Base-by-base conservation (phyloP, 2,797 vertebrate species). In the Cyclopterus lumpus region DNA sequence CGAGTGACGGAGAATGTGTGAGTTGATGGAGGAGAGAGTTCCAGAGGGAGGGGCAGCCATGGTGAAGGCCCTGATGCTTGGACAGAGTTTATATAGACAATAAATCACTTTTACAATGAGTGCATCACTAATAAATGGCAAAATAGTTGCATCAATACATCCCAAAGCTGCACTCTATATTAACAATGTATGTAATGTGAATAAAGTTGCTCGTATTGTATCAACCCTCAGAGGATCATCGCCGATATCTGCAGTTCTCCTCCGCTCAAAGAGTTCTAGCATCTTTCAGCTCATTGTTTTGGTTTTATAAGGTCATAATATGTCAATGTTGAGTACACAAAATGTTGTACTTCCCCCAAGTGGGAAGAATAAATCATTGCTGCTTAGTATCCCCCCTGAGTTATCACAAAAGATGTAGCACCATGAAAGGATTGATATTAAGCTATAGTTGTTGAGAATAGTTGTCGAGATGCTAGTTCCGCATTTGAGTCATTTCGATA, bases 391-490 rank as follows among this genome's bases (percentile, higher is more conserved):
- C 18, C 14, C 42, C 42, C 15, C 18, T 16, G 5, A 20, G 18
- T 49, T 49, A 49, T 49, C 9, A n/a, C 46, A 49, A n/a, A 49
- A 49, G 8, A 18, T n/a, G 46, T 4, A 49, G 48, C 20, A n/a
- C 46, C 46, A 48, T 22, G 1, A 49, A 49, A 22, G 12, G 49
- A 14, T 26, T 24, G 22, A 24, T 26, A 53, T 12, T 14, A 22
- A 54, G 24, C 16, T 42, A 22, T 5, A n/a, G n/a, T 62, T 28
- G 44, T n/a, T n/a, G n/a, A n/a, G 22, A 75, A 75, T 44, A 61
- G 4, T 8, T 3, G 4, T 6, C 2, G 18, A 34, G 60, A 48
- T 67, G 42, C 22, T 34, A 11, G 24, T 15, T 26, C 0, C 2
- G 5, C 26, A 55, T 74, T 44, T 51, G 40, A 38, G 15, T 24